These are phyloP conservation scores for Bombyx mori DNA, from an alignment of 1,140 invertebrate species.

Conservation along the genomic window DNA sequence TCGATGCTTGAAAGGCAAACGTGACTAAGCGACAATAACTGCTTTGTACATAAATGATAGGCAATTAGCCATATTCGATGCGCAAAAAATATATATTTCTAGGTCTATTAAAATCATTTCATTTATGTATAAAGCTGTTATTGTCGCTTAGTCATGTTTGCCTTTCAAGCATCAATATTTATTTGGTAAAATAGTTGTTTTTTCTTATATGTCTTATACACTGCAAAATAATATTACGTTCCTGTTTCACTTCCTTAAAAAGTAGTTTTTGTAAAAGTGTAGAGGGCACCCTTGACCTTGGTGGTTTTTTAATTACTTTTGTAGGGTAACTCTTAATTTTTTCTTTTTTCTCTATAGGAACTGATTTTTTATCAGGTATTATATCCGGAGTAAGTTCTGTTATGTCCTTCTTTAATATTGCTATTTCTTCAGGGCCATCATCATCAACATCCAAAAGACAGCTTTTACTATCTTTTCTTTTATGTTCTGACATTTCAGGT, in stretches of 20 bases:
- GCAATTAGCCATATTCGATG: too few relatives aligned
- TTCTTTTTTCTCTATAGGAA: slow-evolving; percentile 17
- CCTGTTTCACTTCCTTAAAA: slow-evolving; percentile 75
- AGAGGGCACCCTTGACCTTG: slow-evolving; percentile 46
- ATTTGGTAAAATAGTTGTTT: slow-evolving; percentile 76
- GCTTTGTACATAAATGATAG: too few relatives aligned
- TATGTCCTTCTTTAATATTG: slow-evolving; percentile 32
- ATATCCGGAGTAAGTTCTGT: slow-evolving; percentile 5
- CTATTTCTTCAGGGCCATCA: slow-evolving; percentile 63
- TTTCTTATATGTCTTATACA: slow-evolving; percentile 81
- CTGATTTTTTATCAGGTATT: slow-evolving; percentile 3
- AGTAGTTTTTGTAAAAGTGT: slow-evolving; percentile 74
- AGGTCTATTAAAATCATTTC: too few relatives aligned
- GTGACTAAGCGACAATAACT: too few relatives aligned
- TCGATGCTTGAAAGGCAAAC: too few relatives aligned
- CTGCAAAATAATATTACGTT: slow-evolving; percentile 82
- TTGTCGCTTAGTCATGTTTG: too few relatives aligned
- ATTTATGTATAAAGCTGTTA: too few relatives aligned
- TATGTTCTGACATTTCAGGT: slow-evolving; percentile 11
- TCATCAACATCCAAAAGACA: slow-evolving; percentile 40
- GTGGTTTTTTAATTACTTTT: slow-evolving; percentile 13
- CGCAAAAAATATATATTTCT: too few relatives aligned
- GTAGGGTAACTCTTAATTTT: slow-evolving; percentile 13
- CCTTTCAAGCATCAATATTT: background rate
- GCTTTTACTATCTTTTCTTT: slow-evolving; percentile 8